Conservation (phyloP, 2,888 invertebrate genomes). For the Yponomeuta malinellus region DNA sequence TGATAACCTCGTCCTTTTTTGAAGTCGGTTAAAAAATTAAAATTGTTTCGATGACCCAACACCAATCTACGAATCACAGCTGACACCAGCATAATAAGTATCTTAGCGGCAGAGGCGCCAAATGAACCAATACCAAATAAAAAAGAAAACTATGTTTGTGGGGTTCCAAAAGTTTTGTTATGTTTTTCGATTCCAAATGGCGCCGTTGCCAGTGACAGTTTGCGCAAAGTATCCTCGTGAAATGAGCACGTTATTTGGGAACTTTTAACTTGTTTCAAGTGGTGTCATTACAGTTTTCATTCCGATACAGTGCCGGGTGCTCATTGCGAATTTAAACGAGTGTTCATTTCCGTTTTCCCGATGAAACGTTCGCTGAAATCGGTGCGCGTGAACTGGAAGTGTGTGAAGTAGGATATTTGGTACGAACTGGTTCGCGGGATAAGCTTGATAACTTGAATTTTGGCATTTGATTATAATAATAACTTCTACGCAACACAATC, state of each 20-base stretch:
- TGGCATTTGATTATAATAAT: no score
- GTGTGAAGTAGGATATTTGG: background rate
- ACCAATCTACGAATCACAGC: no score
- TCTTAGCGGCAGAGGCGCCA: no score
- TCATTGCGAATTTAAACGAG: background rate
- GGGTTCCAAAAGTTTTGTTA: background rate
- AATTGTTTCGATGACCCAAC: no score
- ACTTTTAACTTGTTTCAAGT: background rate
- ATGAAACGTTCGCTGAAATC: background rate
- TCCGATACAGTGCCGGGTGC: background rate
- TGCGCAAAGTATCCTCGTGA: background rate
- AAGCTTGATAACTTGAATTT: no score
- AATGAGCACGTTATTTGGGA: background rate
- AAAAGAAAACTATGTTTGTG: background rate
- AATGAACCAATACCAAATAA: no score
- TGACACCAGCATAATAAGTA: no score
- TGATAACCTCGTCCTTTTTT: no score
- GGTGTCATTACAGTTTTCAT: conserved; percentile 1
- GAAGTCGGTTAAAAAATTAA: no score
- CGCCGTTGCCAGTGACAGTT: background rate
- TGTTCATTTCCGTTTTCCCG: conserved; percentile 1
- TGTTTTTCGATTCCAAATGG: background rate
- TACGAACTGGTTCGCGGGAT: background rate
- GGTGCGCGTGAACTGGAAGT: background rate
- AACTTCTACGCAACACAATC: no score